Evolutionary conservation across 2,888 invertebrate genomes (phyloP).

Genomic region (Chrysotoxum bicinctum): DNA sequence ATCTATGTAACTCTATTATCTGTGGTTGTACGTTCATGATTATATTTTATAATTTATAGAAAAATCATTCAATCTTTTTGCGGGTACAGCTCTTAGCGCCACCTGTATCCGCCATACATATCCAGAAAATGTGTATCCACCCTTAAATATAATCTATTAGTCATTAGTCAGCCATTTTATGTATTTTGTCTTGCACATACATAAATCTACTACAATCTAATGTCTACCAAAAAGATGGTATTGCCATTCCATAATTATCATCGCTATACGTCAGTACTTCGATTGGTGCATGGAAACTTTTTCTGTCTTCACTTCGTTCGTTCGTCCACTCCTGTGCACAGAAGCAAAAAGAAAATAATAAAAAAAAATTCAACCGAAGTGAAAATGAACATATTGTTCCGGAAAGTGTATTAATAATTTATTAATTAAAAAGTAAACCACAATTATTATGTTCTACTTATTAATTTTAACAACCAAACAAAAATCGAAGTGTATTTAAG

Average conservation of each 20-base stretch:
- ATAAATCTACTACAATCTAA: conserved; percentile 54
- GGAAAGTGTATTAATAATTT: conserved; percentile 44
- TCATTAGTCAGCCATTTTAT: not conserved
- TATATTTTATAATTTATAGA: too few species aligned
- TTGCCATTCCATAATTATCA: conserved; percentile 28
- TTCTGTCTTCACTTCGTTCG: not conserved
- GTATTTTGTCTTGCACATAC: conserved; percentile 23
- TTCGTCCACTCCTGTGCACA: conserved; percentile 23
- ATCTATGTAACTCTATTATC: too few species aligned
- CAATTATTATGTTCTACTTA: conserved; percentile 55
- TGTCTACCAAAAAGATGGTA: conserved; percentile 39
- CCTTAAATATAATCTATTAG: conserved; percentile 6
- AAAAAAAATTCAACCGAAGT: conserved; percentile 35
- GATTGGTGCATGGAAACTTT: conserved; percentile 60
- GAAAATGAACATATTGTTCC: conserved; percentile 61
- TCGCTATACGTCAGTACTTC: conserved; percentile 27
- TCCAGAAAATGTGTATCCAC: not conserved
- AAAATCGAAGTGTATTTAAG: conserved; percentile 16
- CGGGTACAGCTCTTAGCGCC: too few species aligned
- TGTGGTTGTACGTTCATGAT: too few species aligned
- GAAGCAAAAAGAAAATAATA: conserved; percentile 4
- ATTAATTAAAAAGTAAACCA: conserved; percentile 5
- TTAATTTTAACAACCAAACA: conserved; percentile 19
- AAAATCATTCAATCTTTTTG: too few species aligned
- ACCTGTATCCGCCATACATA: too few species aligned